phyloP scores from a whole-genome alignment of 1,140 invertebrate genomes.

The Pararge aegeria region DNA sequence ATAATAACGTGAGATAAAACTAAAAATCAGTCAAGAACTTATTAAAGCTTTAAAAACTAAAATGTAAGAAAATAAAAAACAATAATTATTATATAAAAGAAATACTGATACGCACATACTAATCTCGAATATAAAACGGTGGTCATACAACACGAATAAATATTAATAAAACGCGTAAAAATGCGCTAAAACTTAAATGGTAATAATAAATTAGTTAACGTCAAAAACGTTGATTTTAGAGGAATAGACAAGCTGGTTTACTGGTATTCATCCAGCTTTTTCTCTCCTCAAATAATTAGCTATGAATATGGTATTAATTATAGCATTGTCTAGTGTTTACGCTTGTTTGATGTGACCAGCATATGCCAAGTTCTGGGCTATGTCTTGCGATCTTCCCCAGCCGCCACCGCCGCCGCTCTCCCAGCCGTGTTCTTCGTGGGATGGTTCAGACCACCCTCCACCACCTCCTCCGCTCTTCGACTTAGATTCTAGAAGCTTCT shows the following conservation, averaged over 20 bases:
- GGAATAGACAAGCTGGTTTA: background rate
- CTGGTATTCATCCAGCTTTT: background rate
- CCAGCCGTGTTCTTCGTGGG: slow-evolving; percentile 81
- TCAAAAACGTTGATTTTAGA: slow-evolving; percentile 12
- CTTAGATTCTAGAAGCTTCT: slow-evolving; percentile 88
- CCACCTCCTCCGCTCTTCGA: slow-evolving; percentile 81
- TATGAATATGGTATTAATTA: background rate
- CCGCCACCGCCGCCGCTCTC: slow-evolving; percentile 73
- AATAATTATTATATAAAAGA: slow-evolving; percentile 9
- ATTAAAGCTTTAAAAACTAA: slow-evolving; percentile 30
- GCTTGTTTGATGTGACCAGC: slow-evolving; percentile 78
- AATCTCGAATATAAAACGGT: slow-evolving; percentile 37
- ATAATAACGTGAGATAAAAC: slow-evolving; percentile 29
- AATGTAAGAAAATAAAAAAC: no score
- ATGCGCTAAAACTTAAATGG: slow-evolving; percentile 27
- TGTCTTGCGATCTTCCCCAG: slow-evolving; percentile 80
- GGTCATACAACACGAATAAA: slow-evolving; percentile 29
- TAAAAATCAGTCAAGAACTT: slow-evolving; percentile 42
- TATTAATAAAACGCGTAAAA: slow-evolving; percentile 32
- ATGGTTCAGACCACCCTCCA: slow-evolving; percentile 82
- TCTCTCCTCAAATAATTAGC: background rate
- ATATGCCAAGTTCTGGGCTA: slow-evolving; percentile 83
- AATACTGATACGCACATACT: slow-evolving; percentile 36
- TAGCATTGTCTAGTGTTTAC: slow-evolving; percentile 27
- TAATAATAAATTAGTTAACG: slow-evolving; percentile 40